Evolutionary conservation across 2,797 vertebrate species (phyloP).

Genomic region (Sternarchorhynchus goeldii): DNA sequence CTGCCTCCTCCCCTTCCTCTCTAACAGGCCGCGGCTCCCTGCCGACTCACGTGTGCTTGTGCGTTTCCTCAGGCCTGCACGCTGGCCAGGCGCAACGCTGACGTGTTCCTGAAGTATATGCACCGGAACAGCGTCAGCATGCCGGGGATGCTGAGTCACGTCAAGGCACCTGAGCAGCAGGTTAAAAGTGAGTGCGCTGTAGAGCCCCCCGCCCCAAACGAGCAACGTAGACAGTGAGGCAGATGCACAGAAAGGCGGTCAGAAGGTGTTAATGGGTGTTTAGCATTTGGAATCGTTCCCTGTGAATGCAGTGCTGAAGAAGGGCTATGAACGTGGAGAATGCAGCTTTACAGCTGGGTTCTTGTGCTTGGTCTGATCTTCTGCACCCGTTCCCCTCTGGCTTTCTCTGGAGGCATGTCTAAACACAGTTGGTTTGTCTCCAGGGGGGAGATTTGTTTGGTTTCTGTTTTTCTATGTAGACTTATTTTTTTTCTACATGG

Average conservation of each 20-base stretch:
- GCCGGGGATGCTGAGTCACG: constrained; percentile 88
- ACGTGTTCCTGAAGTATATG: constrained; percentile 88
- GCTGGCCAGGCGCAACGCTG: constrained; percentile 83
- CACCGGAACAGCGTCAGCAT: constrained; percentile 90
- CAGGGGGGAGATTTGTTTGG: background rate
- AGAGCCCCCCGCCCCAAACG: background rate
- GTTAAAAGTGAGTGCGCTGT: constrained; percentile 82
- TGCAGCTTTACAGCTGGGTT: background rate
- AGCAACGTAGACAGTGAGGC: too few relatives aligned
- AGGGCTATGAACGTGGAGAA: background rate
- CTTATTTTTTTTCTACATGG: background rate
- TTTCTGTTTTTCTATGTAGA: background rate
- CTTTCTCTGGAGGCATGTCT: constrained; percentile 41
- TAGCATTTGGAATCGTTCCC: too few relatives aligned
- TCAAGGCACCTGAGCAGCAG: constrained; percentile 88
- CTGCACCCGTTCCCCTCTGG: constrained; percentile 24
- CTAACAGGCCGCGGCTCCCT: background rate
- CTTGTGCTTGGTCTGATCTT: constrained; percentile 3
- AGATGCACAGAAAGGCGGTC: too few relatives aligned
- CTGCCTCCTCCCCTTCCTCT: background rate
- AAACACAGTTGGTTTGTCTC: constrained; percentile 43
- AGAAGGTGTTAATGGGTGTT: too few relatives aligned
- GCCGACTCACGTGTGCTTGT: background rate
- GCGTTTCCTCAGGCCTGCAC: constrained; percentile 80
- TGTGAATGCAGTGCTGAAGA: too few relatives aligned